Base-by-base conservation (phyloP, 2,113 vertebrate genomes). In the Echinops telfairi region DNA sequence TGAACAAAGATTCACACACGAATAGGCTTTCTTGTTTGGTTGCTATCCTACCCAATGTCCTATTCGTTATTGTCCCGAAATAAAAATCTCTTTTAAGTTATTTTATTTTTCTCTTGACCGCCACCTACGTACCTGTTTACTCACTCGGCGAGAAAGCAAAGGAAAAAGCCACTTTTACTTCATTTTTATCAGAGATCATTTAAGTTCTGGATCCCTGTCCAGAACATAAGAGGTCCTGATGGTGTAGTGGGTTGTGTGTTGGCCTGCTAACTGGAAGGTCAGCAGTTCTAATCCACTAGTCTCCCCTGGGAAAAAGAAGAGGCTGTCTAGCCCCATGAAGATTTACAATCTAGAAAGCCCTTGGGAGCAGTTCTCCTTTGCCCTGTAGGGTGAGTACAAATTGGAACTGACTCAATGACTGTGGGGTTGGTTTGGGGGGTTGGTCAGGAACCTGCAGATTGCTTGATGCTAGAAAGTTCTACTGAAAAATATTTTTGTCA, bases 381-480 rank as follows among this genome's bases (percentile, higher is more conserved):
- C 47, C 47, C 47, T 53, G 6, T 53, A 53, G 47, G 47, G 47
- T 53, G 9, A 53, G 47, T 53, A 53, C 47, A 14, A 53, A 53
- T 53, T 53, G 47, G 47, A 10, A 11, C 47, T 53, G 47, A 53
- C 47, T 53, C 47, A 11, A 14, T 53, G 47, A 53, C 47, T 14
- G 9, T 6, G 47, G 47, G 47, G 47, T 53, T 53, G 12, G 47
- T 53, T 53, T 53, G 12, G 47, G 47, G 47, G 12, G 5, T 53
- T 53, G 47, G 47, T 53, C 86, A 79, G 15, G n/a, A 95, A 64
- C 23, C 4, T 79, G 6, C 36, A 76, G 29, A 40, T 66, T 91
- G 20, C 84, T 73, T 92, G 58, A 62, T 87, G 79, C 86, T 76
- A 86, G 81, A 89, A 79, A 43, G 22, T 90, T 80, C 81, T 83